Conservation (phyloP, 1,140 invertebrate species). For the Pemphigus obesinymphae region DNA sequence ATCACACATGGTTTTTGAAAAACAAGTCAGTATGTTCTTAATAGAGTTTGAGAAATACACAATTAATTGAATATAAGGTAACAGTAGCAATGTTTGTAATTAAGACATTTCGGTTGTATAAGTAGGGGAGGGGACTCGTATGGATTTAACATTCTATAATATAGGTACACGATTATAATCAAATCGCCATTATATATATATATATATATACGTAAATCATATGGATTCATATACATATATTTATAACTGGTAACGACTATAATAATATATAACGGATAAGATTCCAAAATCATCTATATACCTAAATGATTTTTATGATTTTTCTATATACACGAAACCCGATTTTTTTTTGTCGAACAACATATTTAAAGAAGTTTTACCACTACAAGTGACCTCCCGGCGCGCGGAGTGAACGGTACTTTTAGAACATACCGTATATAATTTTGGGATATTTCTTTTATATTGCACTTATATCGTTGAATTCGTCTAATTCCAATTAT, state of each 20-base stretch:
- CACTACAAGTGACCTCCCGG: constrained; percentile 33
- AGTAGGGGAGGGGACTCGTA: no score
- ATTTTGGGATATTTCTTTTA: constrained; percentile 10
- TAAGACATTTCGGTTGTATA: no score
- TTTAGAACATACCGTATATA: constrained; percentile 14
- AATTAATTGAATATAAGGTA: no score
- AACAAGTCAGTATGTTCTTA: no score
- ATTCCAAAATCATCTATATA: neutral
- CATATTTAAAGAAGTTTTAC: constrained; percentile 17
- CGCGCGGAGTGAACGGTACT: constrained; percentile 29
- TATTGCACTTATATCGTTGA: neutral
- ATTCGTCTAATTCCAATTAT: neutral
- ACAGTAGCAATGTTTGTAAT: no score
- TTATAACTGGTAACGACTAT: neutral
- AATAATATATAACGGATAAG: neutral
- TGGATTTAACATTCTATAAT: no score
- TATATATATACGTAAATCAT: neutral
- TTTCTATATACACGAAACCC: neutral
- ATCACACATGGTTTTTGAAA: no score
- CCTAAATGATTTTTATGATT: neutral
- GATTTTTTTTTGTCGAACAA: constrained; percentile 16
- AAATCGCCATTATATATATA: neutral
- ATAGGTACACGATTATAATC: no score
- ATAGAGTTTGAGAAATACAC: no score
- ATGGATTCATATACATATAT: neutral